These are phyloP conservation scores for Diabrotica undecimpunctata DNA, from an alignment of 1,140 invertebrate species.

Conservation along the genomic window DNA sequence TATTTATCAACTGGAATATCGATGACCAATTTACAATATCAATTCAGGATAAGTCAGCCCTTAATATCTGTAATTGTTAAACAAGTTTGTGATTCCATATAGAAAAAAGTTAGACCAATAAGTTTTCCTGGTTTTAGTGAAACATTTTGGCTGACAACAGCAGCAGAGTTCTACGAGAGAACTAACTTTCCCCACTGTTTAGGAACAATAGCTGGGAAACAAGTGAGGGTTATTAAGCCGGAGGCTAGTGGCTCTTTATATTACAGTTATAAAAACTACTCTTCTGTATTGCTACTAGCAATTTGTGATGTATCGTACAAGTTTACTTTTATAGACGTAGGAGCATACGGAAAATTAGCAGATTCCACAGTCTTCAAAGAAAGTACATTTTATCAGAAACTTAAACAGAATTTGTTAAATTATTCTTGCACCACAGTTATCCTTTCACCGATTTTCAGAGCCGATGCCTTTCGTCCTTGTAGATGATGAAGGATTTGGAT, in stretches of 20 bases:
- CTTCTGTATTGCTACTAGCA: conserved; percentile 46
- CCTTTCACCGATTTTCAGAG: neutral
- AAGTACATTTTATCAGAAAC: neutral
- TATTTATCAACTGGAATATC: neutral
- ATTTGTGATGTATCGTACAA: conserved; percentile 43
- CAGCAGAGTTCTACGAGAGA: conserved; percentile 6
- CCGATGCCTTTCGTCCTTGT: conserved; percentile 9
- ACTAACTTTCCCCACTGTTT: conserved; percentile 36
- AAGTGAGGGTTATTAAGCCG: conserved; percentile 40
- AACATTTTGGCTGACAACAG: conserved; percentile 6
- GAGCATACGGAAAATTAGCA: conserved; percentile 43
- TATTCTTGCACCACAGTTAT: neutral
- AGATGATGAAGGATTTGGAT: conserved; percentile 9
- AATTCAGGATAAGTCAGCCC: neutral
- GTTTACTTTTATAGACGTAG: no score
- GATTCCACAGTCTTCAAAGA: conserved; percentile 19
- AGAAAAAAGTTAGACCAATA: neutral
- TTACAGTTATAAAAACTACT: conserved; percentile 50
- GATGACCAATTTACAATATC: neutral
- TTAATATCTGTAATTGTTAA: neutral
- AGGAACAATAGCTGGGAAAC: conserved; percentile 48
- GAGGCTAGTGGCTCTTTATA: conserved; percentile 41
- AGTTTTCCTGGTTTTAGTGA: neutral
- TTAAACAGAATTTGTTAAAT: neutral
- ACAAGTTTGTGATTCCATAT: neutral